phyloP scores from a whole-genome alignment of 2,113 vertebrate species.

The Coryphaenoides rupestris region DNA sequence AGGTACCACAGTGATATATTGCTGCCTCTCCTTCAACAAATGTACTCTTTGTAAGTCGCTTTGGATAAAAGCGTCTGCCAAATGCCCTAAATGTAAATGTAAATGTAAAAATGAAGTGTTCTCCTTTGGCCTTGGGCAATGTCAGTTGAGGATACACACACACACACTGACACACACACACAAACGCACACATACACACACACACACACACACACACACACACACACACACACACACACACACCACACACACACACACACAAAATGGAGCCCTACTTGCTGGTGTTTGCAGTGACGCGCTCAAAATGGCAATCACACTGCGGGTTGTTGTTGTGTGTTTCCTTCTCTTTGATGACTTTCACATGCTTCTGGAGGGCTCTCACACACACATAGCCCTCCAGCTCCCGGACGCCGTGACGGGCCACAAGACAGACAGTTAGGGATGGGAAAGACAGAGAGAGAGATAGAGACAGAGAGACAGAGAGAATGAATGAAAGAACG shows the following conservation, averaged over 20 bases:
- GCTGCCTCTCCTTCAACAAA: no score
- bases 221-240: constrained; percentile 29
- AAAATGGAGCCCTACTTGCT: constrained; percentile 30
- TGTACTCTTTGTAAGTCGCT: no score
- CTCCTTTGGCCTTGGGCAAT: constrained; percentile 31
- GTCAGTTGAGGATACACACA: constrained; percentile 35
- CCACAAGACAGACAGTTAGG: constrained; percentile 1
- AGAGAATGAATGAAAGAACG: background rate
- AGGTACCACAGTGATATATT: no score
- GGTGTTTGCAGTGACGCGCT: constrained; percentile 20
- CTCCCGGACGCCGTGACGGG: constrained; percentile 22
- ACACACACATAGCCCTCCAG: constrained; percentile 33
- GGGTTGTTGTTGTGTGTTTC: constrained; percentile 4
- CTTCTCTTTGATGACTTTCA: constrained; percentile 61
- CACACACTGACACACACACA: constrained; percentile 35
- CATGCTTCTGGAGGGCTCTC: constrained; percentile 50
- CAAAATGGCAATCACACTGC: constrained; percentile 58
- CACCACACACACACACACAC: constrained; percentile 16
- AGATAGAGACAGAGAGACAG: constrained; percentile 7
- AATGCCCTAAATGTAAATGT: no score
- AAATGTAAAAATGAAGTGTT: constrained; percentile 11
- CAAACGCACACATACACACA: no score
- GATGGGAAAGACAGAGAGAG: constrained; percentile 25
- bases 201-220: constrained; percentile 28
- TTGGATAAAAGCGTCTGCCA: no score